Conservation (phyloP, 1,140 invertebrate species). For the Solen grandis region DNA sequence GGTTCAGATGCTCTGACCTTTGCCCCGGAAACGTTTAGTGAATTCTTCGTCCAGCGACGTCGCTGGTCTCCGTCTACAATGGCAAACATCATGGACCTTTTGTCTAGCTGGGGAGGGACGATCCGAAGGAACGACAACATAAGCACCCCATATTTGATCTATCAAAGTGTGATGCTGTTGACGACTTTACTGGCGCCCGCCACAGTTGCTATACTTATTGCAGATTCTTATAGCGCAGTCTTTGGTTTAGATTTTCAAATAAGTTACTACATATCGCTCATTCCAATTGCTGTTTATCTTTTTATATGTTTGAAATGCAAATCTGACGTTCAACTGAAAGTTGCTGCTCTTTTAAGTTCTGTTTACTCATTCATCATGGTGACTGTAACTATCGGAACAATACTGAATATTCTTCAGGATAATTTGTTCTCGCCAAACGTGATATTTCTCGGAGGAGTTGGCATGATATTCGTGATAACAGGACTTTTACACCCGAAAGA, state of each 20-base stretch:
- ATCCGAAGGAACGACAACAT: conserved; percentile 84
- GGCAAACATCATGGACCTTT: conserved; percentile 86
- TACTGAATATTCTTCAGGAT: conserved; percentile 69
- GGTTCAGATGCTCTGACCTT: conserved; percentile 86
- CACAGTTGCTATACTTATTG: conserved; percentile 97
- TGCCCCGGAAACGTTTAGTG: conserved; percentile 83
- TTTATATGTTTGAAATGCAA: conserved; percentile 96
- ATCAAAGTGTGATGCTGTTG: conserved; percentile 87
- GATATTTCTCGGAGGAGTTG: conserved; percentile 97
- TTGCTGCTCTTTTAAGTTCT: conserved; percentile 84
- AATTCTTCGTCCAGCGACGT: conserved; percentile 82
- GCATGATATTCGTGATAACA: conserved; percentile 94
- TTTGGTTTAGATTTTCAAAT: conserved; percentile 85
- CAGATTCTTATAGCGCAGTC: conserved; percentile 94
- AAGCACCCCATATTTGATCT: conserved; percentile 83
- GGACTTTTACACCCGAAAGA: conserved; percentile 99
- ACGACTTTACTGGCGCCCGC: conserved; percentile 93
- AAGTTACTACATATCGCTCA: conserved; percentile 68
- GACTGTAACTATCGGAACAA: conserved; percentile 75
- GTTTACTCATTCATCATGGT: conserved; percentile 78
- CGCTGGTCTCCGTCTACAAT: conserved; percentile 86
- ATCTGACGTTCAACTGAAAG: conserved; percentile 92
- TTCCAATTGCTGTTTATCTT: conserved; percentile 84
- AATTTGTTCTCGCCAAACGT: conserved; percentile 86
- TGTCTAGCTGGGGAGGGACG: conserved; percentile 83